These are phyloP conservation scores for Rhopalosiphum padi DNA, from an alignment of 1,140 invertebrate genomes.

Conservation along the genomic window DNA sequence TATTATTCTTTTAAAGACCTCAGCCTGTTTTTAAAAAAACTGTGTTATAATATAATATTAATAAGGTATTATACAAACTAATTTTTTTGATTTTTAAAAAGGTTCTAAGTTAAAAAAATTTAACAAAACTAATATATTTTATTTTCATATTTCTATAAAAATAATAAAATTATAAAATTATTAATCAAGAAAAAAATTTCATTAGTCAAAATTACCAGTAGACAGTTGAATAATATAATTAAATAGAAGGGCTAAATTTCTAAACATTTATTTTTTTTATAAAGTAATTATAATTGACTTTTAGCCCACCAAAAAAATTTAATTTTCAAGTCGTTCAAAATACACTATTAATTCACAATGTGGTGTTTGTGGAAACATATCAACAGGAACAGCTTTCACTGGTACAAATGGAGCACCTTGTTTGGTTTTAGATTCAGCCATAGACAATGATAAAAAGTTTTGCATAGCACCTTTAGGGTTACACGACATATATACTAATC, in stretches of 20 bases:
- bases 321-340: slow-evolving; percentile 70
- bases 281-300: neutral
- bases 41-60: neutral
- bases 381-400: slow-evolving; percentile 82
- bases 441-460: slow-evolving; percentile 89
- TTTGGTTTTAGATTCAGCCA: slow-evolving; percentile 81
- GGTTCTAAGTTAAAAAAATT: neutral
- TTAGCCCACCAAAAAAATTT: neutral
- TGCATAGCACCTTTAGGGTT: slow-evolving; percentile 82
- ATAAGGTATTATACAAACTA: neutral
- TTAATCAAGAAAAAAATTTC: neutral
- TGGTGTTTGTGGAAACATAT: slow-evolving; percentile 92
- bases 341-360: slow-evolving; percentile 88
- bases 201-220: neutral
- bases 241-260: neutral
- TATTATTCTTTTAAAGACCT: no score
- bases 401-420: slow-evolving; percentile 82
- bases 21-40: neutral
- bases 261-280: neutral
- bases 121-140: neutral
- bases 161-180: neutral
- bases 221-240: neutral
- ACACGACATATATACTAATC: slow-evolving; percentile 90
- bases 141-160: neutral
- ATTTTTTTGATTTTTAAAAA: neutral